These are phyloP conservation scores for Leucozona laternaria DNA, from an alignment of 2,888 invertebrate genomes.

Conservation along the genomic window DNA sequence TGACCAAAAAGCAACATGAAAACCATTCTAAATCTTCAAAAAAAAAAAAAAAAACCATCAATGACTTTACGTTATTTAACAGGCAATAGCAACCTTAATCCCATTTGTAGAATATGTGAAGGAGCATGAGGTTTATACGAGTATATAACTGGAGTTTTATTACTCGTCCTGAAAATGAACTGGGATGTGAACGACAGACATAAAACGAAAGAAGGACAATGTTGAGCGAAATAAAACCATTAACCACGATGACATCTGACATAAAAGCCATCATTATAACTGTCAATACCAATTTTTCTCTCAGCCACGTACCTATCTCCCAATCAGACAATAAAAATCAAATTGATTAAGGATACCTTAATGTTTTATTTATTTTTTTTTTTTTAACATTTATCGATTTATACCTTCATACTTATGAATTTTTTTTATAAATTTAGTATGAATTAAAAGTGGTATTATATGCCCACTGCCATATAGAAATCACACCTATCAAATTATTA, in stretches of 20 bases:
- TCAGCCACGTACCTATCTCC: neutral
- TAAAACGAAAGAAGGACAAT: neutral
- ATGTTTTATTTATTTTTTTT: neutral
- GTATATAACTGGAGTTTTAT: slow-evolving; percentile 31
- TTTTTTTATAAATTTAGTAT: neutral
- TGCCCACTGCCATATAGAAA: too few species aligned
- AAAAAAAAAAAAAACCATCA: slow-evolving; percentile 11
- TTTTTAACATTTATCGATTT: neutral
- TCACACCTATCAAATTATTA: too few species aligned
- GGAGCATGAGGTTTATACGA: neutral
- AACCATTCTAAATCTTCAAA: slow-evolving; percentile 6
- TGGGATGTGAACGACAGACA: slow-evolving; percentile 13
- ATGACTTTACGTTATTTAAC: slow-evolving; percentile 21
- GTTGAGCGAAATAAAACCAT: slow-evolving; percentile 4
- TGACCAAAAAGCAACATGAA: slow-evolving; percentile 13
- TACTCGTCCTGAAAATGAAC: slow-evolving; percentile 6
- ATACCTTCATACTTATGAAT: neutral
- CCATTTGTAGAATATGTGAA: slow-evolving; percentile 6
- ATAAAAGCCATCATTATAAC: slow-evolving; percentile 19
- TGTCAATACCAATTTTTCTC: slow-evolving; percentile 21
- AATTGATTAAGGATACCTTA: neutral
- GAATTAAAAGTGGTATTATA: too few species aligned
- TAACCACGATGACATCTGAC: slow-evolving; percentile 27
- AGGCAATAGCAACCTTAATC: slow-evolving; percentile 13
- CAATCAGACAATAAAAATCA: slow-evolving; percentile 11